Evolutionary conservation across 1,140 invertebrate species (phyloP).

Genomic region (Tribolium castaneum): DNA sequence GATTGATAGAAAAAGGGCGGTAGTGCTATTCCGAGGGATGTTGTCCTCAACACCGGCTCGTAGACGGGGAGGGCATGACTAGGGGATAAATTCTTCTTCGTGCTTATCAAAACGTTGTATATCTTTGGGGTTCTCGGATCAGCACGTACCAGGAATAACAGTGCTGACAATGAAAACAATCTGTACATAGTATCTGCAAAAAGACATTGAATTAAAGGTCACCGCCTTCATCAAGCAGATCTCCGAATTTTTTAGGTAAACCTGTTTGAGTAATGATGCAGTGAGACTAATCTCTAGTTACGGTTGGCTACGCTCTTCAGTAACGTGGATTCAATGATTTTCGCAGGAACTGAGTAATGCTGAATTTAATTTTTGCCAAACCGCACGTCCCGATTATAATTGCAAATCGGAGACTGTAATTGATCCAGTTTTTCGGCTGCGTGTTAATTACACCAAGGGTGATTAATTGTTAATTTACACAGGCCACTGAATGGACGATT

Average conservation of each 20-base stretch:
- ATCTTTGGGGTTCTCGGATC: constrained; percentile 71
- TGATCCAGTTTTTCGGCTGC: too few species aligned
- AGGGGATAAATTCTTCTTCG: constrained; percentile 78
- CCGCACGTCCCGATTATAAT: too few species aligned
- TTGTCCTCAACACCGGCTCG: constrained; percentile 74
- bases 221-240: constrained; percentile 28
- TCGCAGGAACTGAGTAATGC: neutral
- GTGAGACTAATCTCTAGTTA: neutral
- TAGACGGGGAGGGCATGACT: constrained; percentile 79
- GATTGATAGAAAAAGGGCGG: constrained; percentile 59
- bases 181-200: constrained; percentile 36
- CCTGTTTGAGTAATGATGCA: constrained; percentile 19
- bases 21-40: constrained; percentile 68
- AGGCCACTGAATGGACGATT: neutral
- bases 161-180: constrained; percentile 34
- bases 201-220: constrained; percentile 26
- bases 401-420: too few species aligned
- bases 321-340: constrained; percentile 15
- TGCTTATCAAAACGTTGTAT: constrained; percentile 82
- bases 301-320: neutral
- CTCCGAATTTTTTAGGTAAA: constrained; percentile 20
- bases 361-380: too few species aligned
- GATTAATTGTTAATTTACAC: too few species aligned
- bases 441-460: too few species aligned
- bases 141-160: constrained; percentile 13